phyloP scores from a whole-genome alignment of 2,888 invertebrate genomes.

The Uropetala carovei region DNA sequence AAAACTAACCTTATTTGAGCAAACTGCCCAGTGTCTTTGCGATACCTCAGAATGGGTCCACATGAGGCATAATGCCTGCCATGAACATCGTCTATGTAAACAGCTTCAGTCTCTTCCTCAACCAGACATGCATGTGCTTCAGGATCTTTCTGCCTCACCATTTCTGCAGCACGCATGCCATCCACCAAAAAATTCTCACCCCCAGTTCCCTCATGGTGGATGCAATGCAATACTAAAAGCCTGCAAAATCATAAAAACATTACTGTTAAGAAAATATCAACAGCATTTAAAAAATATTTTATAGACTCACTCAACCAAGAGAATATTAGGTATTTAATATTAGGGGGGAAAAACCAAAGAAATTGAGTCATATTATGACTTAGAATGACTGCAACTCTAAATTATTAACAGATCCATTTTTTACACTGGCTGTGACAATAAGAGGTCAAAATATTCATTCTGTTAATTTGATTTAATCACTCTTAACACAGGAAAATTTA shows the following conservation, averaged over 20 bases:
- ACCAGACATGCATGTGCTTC: slow-evolving; percentile 80
- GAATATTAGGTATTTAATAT: neutral
- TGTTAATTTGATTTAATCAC: too few relatives aligned
- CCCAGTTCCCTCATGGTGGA: slow-evolving; percentile 80
- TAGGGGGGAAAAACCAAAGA: too few relatives aligned
- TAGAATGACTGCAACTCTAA: too few relatives aligned
- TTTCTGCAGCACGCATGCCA: slow-evolving; percentile 82
- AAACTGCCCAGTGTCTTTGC: slow-evolving; percentile 78
- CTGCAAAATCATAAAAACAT: slow-evolving; percentile 71
- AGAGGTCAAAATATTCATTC: too few relatives aligned
- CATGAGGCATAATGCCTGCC: slow-evolving; percentile 76
- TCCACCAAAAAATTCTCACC: slow-evolving; percentile 87
- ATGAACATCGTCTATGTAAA: slow-evolving; percentile 81
- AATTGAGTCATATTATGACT: too few relatives aligned
- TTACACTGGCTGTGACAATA: too few relatives aligned
- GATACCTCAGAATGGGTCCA: slow-evolving; percentile 79
- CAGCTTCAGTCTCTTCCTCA: slow-evolving; percentile 77
- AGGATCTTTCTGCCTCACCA: slow-evolving; percentile 77
- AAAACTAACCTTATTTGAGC: slow-evolving; percentile 79
- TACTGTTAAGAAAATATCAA: neutral
- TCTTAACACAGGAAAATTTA: too few relatives aligned
- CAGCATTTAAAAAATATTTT: slow-evolving; percentile 50
- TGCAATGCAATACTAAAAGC: slow-evolving; percentile 79
- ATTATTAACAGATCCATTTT: too few relatives aligned
- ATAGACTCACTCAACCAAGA: slow-evolving; percentile 52